phyloP scores from a whole-genome alignment of 2,113 vertebrate genomes.

The Rattus norvegicus region DNA sequence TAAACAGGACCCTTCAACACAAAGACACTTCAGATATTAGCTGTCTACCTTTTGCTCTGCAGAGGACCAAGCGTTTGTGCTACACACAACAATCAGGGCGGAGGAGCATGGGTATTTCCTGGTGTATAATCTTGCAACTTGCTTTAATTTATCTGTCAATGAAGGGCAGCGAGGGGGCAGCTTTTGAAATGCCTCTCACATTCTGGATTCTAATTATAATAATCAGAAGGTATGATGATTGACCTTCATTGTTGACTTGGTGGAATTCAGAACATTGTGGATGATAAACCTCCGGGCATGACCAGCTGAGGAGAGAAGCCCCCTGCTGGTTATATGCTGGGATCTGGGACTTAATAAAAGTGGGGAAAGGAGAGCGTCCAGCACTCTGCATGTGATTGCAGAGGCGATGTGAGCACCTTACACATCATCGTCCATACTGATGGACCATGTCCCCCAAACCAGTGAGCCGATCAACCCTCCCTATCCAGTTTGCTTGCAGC shows the following conservation, averaged over 20 bases:
- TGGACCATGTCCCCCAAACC: too few species aligned
- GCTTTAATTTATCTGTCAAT: neutral
- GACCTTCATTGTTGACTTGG: neutral
- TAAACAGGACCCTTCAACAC: neutral
- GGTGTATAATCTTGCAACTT: neutral
- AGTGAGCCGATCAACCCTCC: neutral
- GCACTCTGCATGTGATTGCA: neutral
- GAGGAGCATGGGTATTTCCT: neutral
- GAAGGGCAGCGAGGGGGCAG: neutral
- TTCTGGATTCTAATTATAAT: neutral
- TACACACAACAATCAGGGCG: accelerated
- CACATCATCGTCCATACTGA: too few species aligned
- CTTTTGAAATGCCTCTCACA: neutral
- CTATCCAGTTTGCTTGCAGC: too few species aligned
- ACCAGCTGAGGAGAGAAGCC: neutral
- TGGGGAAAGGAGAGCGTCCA: neutral
- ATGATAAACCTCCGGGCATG: neutral
- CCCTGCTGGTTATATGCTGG: neutral
- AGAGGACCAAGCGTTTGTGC: neutral
- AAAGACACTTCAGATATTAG: neutral
- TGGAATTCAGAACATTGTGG: neutral
- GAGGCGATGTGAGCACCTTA: neutral
- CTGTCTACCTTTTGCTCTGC: neutral
- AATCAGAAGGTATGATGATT: neutral
- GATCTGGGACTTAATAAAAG: neutral